A percentile compares a stretch with the other conserved stretches of the same genome.
phyloP scores from a whole-genome alignment of 1,140 invertebrate species.

The Tenebrio molitor region DNA sequence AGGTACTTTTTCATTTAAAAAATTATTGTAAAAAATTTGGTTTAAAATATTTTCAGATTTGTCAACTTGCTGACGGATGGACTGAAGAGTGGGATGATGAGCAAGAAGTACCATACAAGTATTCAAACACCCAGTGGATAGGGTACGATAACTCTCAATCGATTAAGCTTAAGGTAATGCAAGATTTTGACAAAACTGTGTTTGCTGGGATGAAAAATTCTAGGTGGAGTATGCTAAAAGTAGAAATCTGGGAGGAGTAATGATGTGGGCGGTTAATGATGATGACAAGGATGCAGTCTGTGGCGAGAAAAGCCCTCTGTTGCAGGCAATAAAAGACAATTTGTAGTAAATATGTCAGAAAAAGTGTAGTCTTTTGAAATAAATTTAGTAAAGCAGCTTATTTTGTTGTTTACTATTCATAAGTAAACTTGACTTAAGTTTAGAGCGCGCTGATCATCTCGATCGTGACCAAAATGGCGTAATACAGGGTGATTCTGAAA shows the following conservation, averaged over 20 bases:
- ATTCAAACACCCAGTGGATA: constrained; percentile 63
- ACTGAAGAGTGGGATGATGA: constrained; percentile 60
- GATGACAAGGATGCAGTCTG: constrained; percentile 78
- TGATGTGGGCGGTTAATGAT: constrained; percentile 82
- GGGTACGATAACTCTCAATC: constrained; percentile 63
- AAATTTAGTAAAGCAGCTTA: too few species aligned
- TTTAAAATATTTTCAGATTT: too few species aligned
- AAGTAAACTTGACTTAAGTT: too few species aligned
- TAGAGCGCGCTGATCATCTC: too few species aligned
- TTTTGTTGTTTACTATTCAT: too few species aligned
- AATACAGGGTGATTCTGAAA: too few species aligned
- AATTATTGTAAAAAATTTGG: too few species aligned
- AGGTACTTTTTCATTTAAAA: too few species aligned
- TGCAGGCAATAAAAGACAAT: constrained; percentile 71
- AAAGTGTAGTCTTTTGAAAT: too few species aligned
- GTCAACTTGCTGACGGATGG: too few species aligned
- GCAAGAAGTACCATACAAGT: constrained; percentile 59
- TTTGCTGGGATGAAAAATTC: constrained; percentile 25
- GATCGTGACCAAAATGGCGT: too few species aligned
- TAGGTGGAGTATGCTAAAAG: constrained; percentile 68
- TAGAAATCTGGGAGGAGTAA: constrained; percentile 73
- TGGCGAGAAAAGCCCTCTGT: constrained; percentile 71
- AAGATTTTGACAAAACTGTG: not conserved
- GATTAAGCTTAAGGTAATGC: constrained; percentile 54
- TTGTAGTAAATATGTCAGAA: too few species aligned